These are phyloP conservation scores for Pygoscelis antarcticus DNA, from an alignment of 2,113 vertebrate species.

Conservation along the genomic window DNA sequence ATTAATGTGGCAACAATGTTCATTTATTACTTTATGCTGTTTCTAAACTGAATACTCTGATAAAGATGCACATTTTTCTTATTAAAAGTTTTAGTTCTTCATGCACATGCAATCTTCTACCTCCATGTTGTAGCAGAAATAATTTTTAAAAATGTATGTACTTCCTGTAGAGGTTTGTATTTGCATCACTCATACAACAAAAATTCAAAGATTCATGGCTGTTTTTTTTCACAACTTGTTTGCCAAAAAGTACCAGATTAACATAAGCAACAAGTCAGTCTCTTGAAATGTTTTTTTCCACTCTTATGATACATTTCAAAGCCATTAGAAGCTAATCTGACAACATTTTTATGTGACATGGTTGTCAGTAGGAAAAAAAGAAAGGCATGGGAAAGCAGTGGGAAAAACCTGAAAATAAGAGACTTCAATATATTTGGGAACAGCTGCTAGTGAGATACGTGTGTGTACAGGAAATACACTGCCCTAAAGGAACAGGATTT, in stretches of 20 bases:
- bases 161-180: neutral
- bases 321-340: slow-evolving; percentile 8
- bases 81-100: neutral
- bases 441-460: neutral
- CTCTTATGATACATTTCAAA: slow-evolving; percentile 20
- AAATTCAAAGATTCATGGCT: neutral
- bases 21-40: neutral
- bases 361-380: slow-evolving; percentile 5
- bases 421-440: neutral
- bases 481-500: neutral
- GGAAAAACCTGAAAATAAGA: slow-evolving; percentile 29
- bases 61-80: neutral
- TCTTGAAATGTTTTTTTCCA: neutral
- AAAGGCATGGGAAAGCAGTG: slow-evolving; percentile 26
- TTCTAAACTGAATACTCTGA: neutral
- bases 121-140: neutral
- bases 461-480: neutral
- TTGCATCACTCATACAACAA: neutral
- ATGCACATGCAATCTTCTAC: neutral
- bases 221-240: neutral
- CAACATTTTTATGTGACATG: slow-evolving; percentile 10
- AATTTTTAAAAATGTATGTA: neutral
- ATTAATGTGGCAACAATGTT: neutral
- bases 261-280: neutral
- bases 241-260: neutral